Base-by-base conservation (phyloP, 2,888 invertebrate species). In the Bhutanitis thaidina region DNA sequence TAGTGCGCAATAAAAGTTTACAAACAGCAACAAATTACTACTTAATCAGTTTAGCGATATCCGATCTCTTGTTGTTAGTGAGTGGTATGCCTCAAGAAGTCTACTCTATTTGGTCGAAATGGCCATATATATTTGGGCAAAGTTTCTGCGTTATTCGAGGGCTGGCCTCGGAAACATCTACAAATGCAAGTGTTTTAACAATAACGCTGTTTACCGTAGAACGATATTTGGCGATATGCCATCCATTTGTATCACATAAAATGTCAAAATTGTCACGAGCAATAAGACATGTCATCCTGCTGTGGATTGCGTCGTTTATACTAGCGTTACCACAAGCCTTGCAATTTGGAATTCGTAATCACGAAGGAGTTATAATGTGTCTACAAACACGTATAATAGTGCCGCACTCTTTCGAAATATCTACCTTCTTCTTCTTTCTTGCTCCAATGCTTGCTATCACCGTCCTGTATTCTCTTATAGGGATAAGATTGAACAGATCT, bases 221-320 rank as follows among this genome's bases (percentile, higher is more conserved):
- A 74, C 90, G 92, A 52, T 92, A 92, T 60, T 77, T 92, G 53
- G 92, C 92, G 8, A 92, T 92, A 54, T 92, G 92, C 59, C 91
- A 92, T 61, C 92, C 92, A 1, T 92, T 92, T 61, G 73, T 91
- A 30, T 91, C 92, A 3, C 97, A 97, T 71, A 95, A 95, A 54
- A 94, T 96, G 93, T 96, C 97, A 3, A 96, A 96, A 67, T 83
- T 97, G 35, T 94, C 96, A 12, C 90, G 98, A 27, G 97, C 96
- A 8, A 90, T 95, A 49, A 94, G 94, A 70, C 93, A 96, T 63
- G 95, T 98, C 35, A 76, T 96, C 15, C 81, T 92, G 36, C 92
- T 97, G 56, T 98, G 98, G 98, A 71, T 95, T 45, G 82, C 93
- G 0, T 94, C 97, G 0, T 79, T 96, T 59, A 88, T 92, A 55